A percentile compares a stretch with the other conserved stretches of the same genome.
phyloP scores from a whole-genome alignment of 2,113 vertebrate genomes.

The Sclerurus mexicanus region DNA sequence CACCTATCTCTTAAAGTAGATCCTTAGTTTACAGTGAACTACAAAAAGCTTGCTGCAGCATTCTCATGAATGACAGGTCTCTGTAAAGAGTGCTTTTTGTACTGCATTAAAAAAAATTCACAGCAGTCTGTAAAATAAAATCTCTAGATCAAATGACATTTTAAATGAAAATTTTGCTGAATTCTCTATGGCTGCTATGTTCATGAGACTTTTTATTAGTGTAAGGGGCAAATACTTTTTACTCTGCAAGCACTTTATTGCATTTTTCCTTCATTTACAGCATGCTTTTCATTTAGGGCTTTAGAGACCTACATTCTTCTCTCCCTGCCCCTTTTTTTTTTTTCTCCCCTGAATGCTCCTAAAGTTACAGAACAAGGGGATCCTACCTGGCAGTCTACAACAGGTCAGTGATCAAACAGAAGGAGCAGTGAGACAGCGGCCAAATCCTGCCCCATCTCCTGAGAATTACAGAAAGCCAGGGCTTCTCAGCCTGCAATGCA shows the following conservation, averaged over 20 bases:
- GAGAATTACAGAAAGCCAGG: conserved; percentile 44
- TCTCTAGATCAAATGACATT: conserved; percentile 33
- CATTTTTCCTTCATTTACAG: conserved; percentile 57
- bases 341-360: conserved; percentile 62
- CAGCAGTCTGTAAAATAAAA: conserved; percentile 50
- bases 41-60: conserved; percentile 5
- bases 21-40: not conserved
- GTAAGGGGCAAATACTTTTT: conserved; percentile 26
- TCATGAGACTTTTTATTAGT: conserved; percentile 39
- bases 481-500: not conserved
- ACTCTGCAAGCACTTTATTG: conserved; percentile 45
- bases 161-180: conserved; percentile 39
- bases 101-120: conserved; percentile 41
- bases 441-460: conserved; percentile 59
- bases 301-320: conserved; percentile 73
- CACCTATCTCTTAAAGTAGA: conserved; percentile 18
- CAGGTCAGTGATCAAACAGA: conserved; percentile 92
- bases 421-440: conserved; percentile 71
- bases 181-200: conserved; percentile 20
- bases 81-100: conserved; percentile 26
- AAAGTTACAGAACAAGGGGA: conserved; percentile 75
- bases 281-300: conserved; percentile 48
- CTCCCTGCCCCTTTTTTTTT: conserved; percentile 3
- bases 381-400: conserved; percentile 76
- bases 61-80: conserved; percentile 26